These are phyloP conservation scores for Drosophila stalkeri DNA, from an alignment of 2,888 invertebrate species.

Conservation along the genomic window DNA sequence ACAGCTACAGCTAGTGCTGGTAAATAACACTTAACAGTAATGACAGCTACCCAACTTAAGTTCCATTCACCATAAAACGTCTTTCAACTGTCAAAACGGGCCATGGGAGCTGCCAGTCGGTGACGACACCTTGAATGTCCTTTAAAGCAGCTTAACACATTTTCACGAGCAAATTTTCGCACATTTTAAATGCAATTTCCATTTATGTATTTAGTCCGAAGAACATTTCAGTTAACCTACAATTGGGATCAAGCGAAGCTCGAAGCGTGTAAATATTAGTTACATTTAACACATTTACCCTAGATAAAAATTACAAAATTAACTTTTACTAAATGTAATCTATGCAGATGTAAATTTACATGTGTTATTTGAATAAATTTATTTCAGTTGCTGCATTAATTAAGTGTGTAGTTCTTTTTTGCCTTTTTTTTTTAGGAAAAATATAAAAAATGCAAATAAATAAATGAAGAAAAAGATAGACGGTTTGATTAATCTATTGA, in stretches of 20 bases:
- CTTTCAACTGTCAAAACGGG: conserved; percentile 43
- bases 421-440: neutral
- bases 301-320: neutral
- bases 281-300: conserved; percentile 5
- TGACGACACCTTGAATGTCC: conserved; percentile 16
- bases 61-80: conserved; percentile 53
- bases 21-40: conserved; percentile 65
- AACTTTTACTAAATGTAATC: neutral
- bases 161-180: neutral
- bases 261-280: conserved; percentile 14
- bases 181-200: conserved; percentile 15
- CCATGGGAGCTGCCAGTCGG: conserved; percentile 29
- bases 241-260: neutral
- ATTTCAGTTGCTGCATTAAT: neutral
- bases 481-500: too few relatives aligned
- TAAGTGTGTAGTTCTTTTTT: neutral
- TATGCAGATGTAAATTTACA: neutral
- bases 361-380: neutral
- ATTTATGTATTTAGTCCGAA: conserved; percentile 1
- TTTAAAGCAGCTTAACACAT: conserved; percentile 17
- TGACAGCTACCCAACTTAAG: conserved; percentile 49
- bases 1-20: conserved; percentile 20
- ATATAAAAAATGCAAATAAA: neutral
- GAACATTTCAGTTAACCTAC: neutral
- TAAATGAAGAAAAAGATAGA: neutral